Evolutionary conservation across 2,113 vertebrate species (phyloP), one percentile per base, ranked within the genome.

Genomic region (Odocoileus virginianus): DNA sequence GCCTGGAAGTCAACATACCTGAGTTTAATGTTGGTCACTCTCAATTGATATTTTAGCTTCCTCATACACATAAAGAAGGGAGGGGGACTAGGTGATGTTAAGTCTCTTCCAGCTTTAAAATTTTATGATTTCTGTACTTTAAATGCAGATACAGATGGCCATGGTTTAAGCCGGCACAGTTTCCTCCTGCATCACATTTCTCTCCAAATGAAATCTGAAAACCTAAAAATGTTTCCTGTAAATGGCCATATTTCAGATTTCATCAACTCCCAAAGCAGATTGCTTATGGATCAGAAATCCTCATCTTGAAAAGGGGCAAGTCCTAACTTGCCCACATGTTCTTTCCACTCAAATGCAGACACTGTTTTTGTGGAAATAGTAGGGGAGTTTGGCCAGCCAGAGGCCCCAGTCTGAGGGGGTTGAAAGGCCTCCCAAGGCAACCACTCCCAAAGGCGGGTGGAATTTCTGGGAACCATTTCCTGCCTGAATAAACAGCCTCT

Each of bases 391-490:
- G 47, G 97, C 78, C 40, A 54, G 57, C 57, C 87, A 58, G 91
- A 58, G 45, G 92, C 93, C 60, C 40, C 17, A 7, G 58, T 67
- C 82, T 5, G 52, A 27, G 89, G 14, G 67, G n/a, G 84, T 1
- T 40, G 71, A 87, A 95, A 97, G 36, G 92, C 83, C 90, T 97
- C 84, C 94, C 36, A 61, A 60, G 91, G 78, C 92, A 95, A 83
- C 97, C 90, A 36, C 96, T 97, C 90, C 94, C 92, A 76, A 88
- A 92, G 76, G 84, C 28, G 19, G 67, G 79, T 52, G 9, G n/a
- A 54, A 28, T 95, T 92, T 84, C 94, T 64, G 6, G 30, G 60
- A 92, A 64, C 85, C 8, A 52, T 86, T 96, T 96, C 89, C 87
- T 93, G 95, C 23, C 82, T 43, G n/a, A 81, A 74, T 47, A 96